These are phyloP conservation scores for Calvadosia cruxmelitensis DNA, from an alignment of 30 jellyfish, hydroid and myxozoan genomes.

Conservation along the genomic window DNA sequence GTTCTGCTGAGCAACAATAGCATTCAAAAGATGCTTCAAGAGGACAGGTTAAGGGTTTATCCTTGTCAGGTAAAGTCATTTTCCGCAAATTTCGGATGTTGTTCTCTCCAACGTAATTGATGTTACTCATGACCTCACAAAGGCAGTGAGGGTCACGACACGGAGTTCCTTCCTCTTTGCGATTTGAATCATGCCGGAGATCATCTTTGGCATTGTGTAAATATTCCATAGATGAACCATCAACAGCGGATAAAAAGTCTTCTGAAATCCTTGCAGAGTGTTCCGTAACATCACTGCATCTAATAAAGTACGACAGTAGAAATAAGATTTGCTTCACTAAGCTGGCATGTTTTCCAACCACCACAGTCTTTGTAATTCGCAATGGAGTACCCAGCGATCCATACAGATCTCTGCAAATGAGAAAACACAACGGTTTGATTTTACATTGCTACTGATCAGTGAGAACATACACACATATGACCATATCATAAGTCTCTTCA, in stretches of 20 bases:
- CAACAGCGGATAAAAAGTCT: neutral
- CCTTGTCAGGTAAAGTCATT: neutral
- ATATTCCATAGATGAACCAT: neutral
- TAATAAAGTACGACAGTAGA: conserved; percentile 61
- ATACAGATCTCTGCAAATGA: conserved; percentile 62
- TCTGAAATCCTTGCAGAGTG: conserved; percentile 16
- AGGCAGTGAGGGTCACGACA: neutral
- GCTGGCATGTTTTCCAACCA: conserved; percentile 68
- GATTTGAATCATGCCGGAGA: neutral
- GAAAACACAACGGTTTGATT: too few species aligned
- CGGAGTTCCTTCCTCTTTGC: neutral
- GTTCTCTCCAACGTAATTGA: neutral
- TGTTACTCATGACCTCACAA: neutral
- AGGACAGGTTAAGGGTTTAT: neutral
- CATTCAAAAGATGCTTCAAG: conserved; percentile 43
- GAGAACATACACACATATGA: too few species aligned
- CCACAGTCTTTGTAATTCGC: conserved; percentile 57
- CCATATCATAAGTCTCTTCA: too few species aligned
- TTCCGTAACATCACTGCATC: conserved; percentile 79
- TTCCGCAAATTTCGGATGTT: neutral
- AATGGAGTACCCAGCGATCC: conserved; percentile 75
- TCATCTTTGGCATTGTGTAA: neutral
- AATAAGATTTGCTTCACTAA: conserved; percentile 54
- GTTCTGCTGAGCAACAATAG: conserved; percentile 59
- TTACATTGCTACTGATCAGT: too few species aligned